A percentile compares a stretch with the other conserved stretches of the same genome.
phyloP scores from a whole-genome alignment of 2,113 vertebrate genomes.

The Campylomormyrus numenius region DNA sequence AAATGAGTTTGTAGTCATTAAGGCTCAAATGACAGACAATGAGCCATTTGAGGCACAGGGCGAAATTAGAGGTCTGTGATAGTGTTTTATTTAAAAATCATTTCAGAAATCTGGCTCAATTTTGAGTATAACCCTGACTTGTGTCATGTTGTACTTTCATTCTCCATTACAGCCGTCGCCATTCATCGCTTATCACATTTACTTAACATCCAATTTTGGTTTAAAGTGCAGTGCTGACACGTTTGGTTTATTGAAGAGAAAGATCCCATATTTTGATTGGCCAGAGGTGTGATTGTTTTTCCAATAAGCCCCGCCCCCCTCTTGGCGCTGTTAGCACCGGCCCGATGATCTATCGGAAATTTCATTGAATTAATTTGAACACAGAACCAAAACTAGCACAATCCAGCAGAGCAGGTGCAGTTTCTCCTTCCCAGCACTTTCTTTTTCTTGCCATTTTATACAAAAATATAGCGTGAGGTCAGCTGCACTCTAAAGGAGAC shows the following conservation, averaged over 20 bases:
- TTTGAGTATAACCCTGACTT: not conserved
- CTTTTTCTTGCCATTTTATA: not conserved
- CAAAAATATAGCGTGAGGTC: not conserved
- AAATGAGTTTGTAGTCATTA: slow-evolving; percentile 19
- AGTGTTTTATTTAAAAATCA: not conserved
- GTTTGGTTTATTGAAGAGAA: not conserved
- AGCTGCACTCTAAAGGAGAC: not conserved
- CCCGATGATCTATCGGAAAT: not conserved
- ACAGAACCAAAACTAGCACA: not conserved
- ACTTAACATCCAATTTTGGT: not conserved
- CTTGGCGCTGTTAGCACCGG: not conserved
- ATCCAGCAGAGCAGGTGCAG: not conserved
- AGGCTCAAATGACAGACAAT: slow-evolving; percentile 9
- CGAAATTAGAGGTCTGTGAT: not conserved
- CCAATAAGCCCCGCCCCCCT: not conserved
- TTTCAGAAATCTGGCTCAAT: not conserved
- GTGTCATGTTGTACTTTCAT: not conserved
- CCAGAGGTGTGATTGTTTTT: not conserved
- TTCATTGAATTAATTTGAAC: not conserved
- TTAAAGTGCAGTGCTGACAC: not conserved
- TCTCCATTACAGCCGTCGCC: not conserved
- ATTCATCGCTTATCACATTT: not conserved
- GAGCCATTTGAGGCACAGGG: slow-evolving; percentile 10
- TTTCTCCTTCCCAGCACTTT: not conserved
- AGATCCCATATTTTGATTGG: not conserved